Evolutionary conservation across 2,888 invertebrate species (phyloP).

Genomic region (Gymnosoma rotundatum): DNA sequence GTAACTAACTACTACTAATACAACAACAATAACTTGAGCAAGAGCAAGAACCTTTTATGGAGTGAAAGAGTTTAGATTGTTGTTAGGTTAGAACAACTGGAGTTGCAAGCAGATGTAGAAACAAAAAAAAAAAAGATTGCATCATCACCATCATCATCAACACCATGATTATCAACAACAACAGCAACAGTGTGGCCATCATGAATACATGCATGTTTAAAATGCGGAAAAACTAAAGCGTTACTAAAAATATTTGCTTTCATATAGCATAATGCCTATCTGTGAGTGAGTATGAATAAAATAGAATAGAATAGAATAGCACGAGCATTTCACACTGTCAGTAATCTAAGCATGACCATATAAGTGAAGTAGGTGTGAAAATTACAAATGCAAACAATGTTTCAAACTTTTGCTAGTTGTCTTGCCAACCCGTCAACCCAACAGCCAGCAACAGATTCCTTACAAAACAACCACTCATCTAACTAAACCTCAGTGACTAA

Average conservation of each 20-base stretch:
- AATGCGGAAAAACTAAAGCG: constrained; percentile 70
- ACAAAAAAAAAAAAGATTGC: constrained; percentile 14
- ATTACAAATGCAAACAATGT: constrained; percentile 73
- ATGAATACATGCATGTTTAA: constrained; percentile 63
- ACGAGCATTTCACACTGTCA: constrained; percentile 70
- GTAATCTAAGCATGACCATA: constrained; percentile 72
- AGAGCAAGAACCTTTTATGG: constrained; percentile 61
- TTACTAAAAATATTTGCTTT: constrained; percentile 57
- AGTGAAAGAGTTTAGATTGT: constrained; percentile 61
- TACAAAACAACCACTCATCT: constrained; percentile 14
- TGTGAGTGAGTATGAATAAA: neutral
- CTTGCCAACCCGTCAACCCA: constrained; percentile 47
- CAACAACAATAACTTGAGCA: constrained; percentile 24
- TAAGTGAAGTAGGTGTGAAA: constrained; percentile 72
- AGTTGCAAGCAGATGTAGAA: constrained; percentile 2
- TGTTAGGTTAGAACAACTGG: constrained; percentile 27
- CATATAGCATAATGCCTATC: neutral
- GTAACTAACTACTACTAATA: constrained; percentile 46
- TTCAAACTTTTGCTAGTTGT: constrained; percentile 61
- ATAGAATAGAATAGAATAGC: constrained; percentile 54
- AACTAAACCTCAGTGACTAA: constrained; percentile 28
- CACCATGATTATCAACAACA: constrained; percentile 6
- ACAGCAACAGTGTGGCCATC: constrained; percentile 19
- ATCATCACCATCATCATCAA: constrained; percentile 36
- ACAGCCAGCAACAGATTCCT: constrained; percentile 9